Evolutionary conservation across 2,113 vertebrate genomes (phyloP), one percentile per base, ranked within the genome.

Genomic region (Marmota monax): DNA sequence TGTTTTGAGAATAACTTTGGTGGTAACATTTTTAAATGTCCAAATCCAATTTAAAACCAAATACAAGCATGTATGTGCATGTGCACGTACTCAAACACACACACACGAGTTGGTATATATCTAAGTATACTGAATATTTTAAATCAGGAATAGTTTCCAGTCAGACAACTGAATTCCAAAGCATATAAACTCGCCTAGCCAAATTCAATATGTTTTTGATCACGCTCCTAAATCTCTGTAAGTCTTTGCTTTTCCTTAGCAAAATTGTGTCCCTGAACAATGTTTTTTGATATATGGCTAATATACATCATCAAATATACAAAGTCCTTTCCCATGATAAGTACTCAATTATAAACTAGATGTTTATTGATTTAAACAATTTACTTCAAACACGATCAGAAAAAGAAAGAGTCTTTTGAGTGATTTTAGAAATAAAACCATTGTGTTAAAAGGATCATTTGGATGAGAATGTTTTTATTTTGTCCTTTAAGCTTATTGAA

Each of bases 281-380:
- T 13, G 4, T 58, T 80, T 4, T 58, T 90, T 90, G 13, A 77
- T 88, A 78, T 89, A 56, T 25, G 22, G 5, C 27, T 92, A 17
- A 61, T 23, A 27, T 34, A 74, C 25, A 74, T 70, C 20, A 93
- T 93, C 83, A 94, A 84, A 88, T 92, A 87, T 32, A 74, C 45
- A 76, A 83, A 92, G 16, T 63, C 18, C 5, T 94, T 88, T 96
- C 20, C 17, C 45, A 20, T 67, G n/a, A 25, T 65, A 70, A 73
- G 25, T 32, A 63, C 27, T 58, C 34, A 82, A 61, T 14, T 90
- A 12, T 39, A 84, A 85, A 17, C 17, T 39, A 82, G 42, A 12
- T 61, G 8, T 27, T 27, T 88, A 65, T 37, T 73, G 87, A 56
- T 87, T 88, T 94, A 32, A 58, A 91, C 78, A 51, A 94, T 85